Evolutionary conservation across 2,888 invertebrate genomes (phyloP).

Genomic region (Chesias legatella): DNA sequence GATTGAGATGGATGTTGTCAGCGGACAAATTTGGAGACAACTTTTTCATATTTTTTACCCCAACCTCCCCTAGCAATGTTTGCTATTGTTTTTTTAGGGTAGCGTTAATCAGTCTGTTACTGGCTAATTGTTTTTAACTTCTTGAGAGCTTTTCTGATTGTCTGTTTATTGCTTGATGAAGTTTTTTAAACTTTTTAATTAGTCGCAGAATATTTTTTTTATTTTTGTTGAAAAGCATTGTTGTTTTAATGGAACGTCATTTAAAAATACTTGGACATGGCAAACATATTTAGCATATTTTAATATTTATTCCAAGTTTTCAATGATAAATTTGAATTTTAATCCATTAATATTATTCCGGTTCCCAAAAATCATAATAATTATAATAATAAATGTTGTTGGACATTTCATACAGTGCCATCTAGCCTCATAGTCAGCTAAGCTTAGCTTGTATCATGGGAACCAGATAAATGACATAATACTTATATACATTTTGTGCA

Average conservation of each 20-base stretch:
- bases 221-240: constrained; percentile 20
- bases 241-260: constrained; percentile 14
- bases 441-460: too few relatives aligned
- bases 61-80: constrained; percentile 33
- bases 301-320: too few relatives aligned
- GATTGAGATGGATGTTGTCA: constrained; percentile 79
- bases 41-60: constrained; percentile 55
- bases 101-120: constrained; percentile 49
- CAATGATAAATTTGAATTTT: not conserved
- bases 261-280: constrained; percentile 1
- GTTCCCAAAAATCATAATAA: too few relatives aligned
- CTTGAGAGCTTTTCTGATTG: constrained; percentile 57
- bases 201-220: constrained; percentile 22
- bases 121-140: constrained; percentile 67
- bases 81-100: constrained; percentile 47
- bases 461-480: too few relatives aligned
- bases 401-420: too few relatives aligned
- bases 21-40: constrained; percentile 63
- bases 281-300: constrained; percentile 7
- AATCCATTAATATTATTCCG: too few relatives aligned
- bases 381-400: too few relatives aligned
- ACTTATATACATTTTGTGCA: too few relatives aligned
- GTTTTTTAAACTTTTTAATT: constrained; percentile 29
- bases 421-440: too few relatives aligned
- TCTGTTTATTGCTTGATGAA: constrained; percentile 37